A percentile compares a stretch with the other conserved stretches of the same genome.
Evolutionary conservation across 1,140 invertebrate genomes (phyloP).

Genomic region (Melitaea cinxia): DNA sequence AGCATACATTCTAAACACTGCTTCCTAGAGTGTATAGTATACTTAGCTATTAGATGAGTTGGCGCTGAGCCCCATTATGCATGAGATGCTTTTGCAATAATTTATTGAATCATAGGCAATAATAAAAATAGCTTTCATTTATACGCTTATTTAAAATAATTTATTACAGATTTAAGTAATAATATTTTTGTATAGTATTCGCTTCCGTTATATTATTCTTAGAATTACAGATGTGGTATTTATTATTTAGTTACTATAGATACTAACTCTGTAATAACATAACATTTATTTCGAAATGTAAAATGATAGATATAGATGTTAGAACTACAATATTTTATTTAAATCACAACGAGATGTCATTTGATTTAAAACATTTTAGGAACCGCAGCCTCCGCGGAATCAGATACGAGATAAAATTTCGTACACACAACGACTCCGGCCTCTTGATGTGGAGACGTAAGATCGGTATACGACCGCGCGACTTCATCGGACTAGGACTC

Average conservation of each 20-base stretch:
- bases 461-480: conserved; percentile 73
- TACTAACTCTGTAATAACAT: too few relatives aligned
- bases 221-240: background rate
- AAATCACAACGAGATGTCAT: background rate
- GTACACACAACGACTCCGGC: conserved; percentile 85
- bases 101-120: conserved; percentile 35
- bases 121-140: background rate
- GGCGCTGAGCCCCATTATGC: conserved; percentile 35
- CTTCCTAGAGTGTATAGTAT: too few relatives aligned
- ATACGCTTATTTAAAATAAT: too few relatives aligned
- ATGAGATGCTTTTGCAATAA: conserved; percentile 32
- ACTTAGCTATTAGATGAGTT: conserved; percentile 30
- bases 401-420: conserved; percentile 87
- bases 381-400: conserved; percentile 86
- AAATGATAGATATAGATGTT: conserved; percentile 5
- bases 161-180: too few relatives aligned
- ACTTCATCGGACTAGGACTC: conserved; percentile 78
- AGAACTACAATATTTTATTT: too few relatives aligned
- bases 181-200: too few relatives aligned
- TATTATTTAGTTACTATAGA: too few relatives aligned
- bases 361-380: conserved; percentile 51
- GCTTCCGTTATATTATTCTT: background rate
- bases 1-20: conserved; percentile 41
- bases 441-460: conserved; percentile 85
- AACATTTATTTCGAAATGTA: background rate